A percentile compares a stretch with the other conserved stretches of the same genome.
Conservation (phyloP, 2,797 vertebrate genomes). For the Mormyrus proboscirostris region DNA sequence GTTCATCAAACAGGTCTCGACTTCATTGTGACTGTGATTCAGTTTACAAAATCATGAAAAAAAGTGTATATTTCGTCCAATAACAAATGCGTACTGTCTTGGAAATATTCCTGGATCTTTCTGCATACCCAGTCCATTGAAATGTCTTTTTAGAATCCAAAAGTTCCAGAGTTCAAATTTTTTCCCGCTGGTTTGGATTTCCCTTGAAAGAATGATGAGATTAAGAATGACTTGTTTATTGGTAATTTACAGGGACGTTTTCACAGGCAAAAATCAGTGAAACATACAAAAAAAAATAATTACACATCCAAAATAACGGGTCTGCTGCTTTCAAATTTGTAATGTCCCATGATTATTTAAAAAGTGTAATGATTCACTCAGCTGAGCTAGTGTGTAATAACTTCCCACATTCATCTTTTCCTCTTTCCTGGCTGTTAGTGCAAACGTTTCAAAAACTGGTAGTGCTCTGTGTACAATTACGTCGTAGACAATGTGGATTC, state of each 20-base stretch:
- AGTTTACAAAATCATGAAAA: neutral
- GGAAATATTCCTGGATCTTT: conserved; percentile 22
- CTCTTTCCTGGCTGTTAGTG: conserved; percentile 54
- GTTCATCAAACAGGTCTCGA: neutral
- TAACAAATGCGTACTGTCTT: conserved; percentile 27
- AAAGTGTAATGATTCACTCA: conserved; percentile 29
- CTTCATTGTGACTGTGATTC: neutral
- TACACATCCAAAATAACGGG: conserved; percentile 31
- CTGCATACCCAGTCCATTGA: neutral
- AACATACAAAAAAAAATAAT: neutral
- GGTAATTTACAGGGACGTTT: conserved; percentile 51
- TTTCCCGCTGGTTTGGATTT: conserved; percentile 45
- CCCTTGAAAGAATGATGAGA: conserved; percentile 44
- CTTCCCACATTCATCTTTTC: conserved; percentile 40
- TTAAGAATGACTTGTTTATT: conserved; percentile 42
- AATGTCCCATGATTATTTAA: conserved; percentile 34
- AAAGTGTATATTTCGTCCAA: neutral
- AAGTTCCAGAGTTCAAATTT: conserved; percentile 60
- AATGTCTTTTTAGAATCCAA: conserved; percentile 40
- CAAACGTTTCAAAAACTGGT: conserved; percentile 56
- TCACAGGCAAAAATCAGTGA: conserved; percentile 44
- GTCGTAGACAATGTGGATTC: conserved; percentile 73
- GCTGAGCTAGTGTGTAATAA: conserved; percentile 40
- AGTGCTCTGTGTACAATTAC: conserved; percentile 70
- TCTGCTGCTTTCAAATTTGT: conserved; percentile 28